Conservation (phyloP, 1,140 invertebrate genomes). For the Trypoxylus dichotomus region DNA sequence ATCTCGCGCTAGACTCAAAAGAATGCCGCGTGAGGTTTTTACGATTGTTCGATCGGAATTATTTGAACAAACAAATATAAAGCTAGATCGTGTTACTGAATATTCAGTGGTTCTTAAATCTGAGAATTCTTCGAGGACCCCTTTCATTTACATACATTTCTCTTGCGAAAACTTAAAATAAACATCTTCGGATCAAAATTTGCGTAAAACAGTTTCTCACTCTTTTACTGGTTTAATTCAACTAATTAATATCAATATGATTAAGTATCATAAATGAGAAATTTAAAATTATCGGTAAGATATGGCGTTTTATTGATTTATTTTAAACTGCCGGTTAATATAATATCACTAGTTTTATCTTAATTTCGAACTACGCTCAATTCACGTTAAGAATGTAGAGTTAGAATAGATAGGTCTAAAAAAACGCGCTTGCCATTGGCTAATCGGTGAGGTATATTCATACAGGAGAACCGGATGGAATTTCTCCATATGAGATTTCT, state of each 20-base stretch:
- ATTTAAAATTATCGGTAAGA: too few species aligned
- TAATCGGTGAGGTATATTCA: too few species aligned
- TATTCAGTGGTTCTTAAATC: conserved; percentile 18
- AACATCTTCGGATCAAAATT: background rate
- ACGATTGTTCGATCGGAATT: conserved; percentile 13
- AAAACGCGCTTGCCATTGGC: too few species aligned
- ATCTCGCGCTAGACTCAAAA: conserved; percentile 17
- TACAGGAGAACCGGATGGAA: too few species aligned
- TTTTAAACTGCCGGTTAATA: too few species aligned
- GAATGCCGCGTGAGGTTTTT: conserved; percentile 10
- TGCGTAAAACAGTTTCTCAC: background rate
- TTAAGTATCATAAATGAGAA: too few species aligned
- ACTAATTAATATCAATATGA: background rate
- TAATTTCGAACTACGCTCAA: too few species aligned
- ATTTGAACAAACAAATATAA: background rate
- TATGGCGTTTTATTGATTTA: too few species aligned
- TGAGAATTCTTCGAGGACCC: background rate
- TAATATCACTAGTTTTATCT: too few species aligned
- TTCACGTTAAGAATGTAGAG: too few species aligned
- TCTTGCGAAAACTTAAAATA: background rate
- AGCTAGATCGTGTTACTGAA: conserved; percentile 26
- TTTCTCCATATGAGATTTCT: too few species aligned
- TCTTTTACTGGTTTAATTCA: background rate
- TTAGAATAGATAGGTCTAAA: too few species aligned
- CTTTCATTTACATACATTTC: conserved; percentile 6